A percentile compares a stretch with the other conserved stretches of the same genome.
phyloP scores from a whole-genome alignment of 1,140 invertebrate genomes.

The Conus betulinus region DNA sequence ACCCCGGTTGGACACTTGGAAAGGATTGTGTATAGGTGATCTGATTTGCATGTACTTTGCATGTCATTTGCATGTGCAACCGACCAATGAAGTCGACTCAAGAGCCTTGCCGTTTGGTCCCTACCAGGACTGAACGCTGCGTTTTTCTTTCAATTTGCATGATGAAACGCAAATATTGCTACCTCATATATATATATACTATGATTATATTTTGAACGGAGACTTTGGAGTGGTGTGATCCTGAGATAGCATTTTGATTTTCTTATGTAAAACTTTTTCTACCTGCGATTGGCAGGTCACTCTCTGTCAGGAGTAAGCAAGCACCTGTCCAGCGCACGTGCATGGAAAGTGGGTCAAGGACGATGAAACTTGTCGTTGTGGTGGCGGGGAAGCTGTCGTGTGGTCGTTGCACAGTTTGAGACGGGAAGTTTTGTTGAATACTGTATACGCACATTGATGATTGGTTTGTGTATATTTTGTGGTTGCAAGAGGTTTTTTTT shows the following conservation, averaged over 20 bases:
- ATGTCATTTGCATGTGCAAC: slow-evolving; percentile 1
- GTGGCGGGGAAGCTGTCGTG: not conserved
- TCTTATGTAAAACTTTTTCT: not conserved
- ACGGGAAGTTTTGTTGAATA: not conserved
- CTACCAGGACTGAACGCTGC: not conserved
- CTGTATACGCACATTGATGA: not conserved
- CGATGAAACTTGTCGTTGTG: not conserved
- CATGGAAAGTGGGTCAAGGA: not conserved
- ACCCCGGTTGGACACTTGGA: not conserved
- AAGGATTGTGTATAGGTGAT: not conserved
- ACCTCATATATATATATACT: slow-evolving; percentile 9
- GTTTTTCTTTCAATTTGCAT: slow-evolving; percentile 19
- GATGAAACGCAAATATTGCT: slow-evolving; percentile 15
- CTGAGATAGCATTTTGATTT: slow-evolving; percentile 1
- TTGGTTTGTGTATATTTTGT: not conserved
- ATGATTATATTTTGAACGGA: slow-evolving; percentile 10
- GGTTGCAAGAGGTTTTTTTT: not conserved
- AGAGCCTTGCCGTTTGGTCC: slow-evolving; percentile 6
- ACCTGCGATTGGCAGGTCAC: not conserved
- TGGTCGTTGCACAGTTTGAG: not conserved
- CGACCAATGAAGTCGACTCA: not conserved
- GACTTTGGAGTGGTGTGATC: slow-evolving; percentile 1
- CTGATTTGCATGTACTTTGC: slow-evolving; percentile 11
- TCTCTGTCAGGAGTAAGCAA: not conserved
- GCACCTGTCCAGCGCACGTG: not conserved